Percentiles rank a stretch among this genome's conserved stretches.
These are phyloP conservation scores for Brachionus angularis DNA, from an alignment of 1,140 invertebrate genomes.

Conservation along the genomic window DNA sequence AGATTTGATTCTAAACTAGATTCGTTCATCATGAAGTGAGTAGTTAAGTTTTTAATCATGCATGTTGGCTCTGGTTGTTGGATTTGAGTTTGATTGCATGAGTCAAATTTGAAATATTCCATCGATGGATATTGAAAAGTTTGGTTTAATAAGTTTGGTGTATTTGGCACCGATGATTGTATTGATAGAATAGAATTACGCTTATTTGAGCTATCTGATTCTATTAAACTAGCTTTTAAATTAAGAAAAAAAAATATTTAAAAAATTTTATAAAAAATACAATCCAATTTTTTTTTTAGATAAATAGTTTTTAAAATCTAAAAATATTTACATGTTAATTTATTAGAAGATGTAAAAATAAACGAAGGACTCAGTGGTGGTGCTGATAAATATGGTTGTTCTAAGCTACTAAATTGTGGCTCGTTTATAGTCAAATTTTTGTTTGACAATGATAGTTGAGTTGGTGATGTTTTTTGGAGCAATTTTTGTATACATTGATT, in stretches of 20 bases:
- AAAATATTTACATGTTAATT: too few species aligned
- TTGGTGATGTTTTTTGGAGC: neutral
- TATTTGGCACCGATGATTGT: neutral
- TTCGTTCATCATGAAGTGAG: constrained; percentile 15
- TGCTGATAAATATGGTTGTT: neutral
- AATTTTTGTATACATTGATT: constrained; percentile 24
- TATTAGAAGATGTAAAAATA: neutral
- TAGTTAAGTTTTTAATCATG: constrained; percentile 24
- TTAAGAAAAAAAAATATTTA: too few species aligned
- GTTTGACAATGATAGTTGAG: too few species aligned
- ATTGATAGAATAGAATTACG: neutral
- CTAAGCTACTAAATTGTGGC: neutral
- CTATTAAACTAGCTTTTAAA: neutral
- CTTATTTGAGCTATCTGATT: neutral
- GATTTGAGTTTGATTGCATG: neutral
- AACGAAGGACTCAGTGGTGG: neutral
- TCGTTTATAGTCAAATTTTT: constrained; percentile 13
- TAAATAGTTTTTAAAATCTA: too few species aligned
- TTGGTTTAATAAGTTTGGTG: neutral
- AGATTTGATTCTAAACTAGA: neutral
- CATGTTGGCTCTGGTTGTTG: constrained; percentile 1
- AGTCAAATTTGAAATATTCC: neutral
- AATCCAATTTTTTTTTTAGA: too few species aligned
- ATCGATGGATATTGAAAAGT: constrained; percentile 8
- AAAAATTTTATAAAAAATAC: too few species aligned